Conservation (phyloP, 2,113 vertebrate species). For the Chrysochloris asiatica region DNA sequence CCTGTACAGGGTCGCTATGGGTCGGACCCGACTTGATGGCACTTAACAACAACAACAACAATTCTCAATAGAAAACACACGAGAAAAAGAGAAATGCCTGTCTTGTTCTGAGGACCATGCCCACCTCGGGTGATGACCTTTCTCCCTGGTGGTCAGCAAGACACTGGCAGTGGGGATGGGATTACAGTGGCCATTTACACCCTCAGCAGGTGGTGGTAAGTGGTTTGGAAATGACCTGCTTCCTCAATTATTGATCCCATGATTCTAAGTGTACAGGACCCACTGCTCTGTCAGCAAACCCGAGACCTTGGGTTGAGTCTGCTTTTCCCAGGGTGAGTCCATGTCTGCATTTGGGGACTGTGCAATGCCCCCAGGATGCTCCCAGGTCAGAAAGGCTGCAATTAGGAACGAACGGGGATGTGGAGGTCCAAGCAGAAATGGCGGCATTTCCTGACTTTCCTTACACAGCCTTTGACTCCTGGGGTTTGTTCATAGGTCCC, state of each 20-base stretch:
- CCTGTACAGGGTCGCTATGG: too few species aligned
- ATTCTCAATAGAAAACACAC: too few species aligned
- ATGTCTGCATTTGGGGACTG: neutral
- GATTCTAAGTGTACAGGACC: neutral
- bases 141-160: too few species aligned
- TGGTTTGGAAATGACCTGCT: neutral
- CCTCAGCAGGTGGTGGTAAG: neutral
- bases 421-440: neutral
- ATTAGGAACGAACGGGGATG: too few species aligned
- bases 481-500: rapidly evolving
- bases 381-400: neutral
- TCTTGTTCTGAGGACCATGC: too few species aligned
- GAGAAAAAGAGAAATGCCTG: too few species aligned
- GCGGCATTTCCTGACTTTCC: neutral
- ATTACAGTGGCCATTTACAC: neutral
- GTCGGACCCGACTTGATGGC: too few species aligned
- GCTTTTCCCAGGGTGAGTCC: neutral
- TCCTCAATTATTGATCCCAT: neutral
- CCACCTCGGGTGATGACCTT: too few species aligned
- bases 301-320: neutral
- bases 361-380: neutral
- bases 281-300: neutral
- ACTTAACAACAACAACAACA: too few species aligned
- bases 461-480: rapidly evolving
- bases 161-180: neutral